These are phyloP conservation scores for Falcunculus frontatus DNA, from an alignment of 2,113 vertebrate species.

Conservation along the genomic window DNA sequence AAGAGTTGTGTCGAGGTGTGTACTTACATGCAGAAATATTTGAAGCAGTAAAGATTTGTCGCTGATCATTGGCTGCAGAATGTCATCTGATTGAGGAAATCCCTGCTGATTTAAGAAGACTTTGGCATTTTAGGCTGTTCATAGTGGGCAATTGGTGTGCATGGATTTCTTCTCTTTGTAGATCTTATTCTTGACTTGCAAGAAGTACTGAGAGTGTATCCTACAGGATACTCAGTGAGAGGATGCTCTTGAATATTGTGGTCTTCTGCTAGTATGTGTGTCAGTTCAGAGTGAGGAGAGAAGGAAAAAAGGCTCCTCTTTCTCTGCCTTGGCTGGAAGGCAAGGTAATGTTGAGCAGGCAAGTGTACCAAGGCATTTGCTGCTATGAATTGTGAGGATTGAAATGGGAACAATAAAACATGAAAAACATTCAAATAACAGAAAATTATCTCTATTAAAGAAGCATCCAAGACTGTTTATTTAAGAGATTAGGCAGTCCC, in stretches of 20 bases:
- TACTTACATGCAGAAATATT: background rate
- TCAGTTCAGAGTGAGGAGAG: background rate
- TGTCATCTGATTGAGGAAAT: background rate
- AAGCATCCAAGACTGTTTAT: background rate
- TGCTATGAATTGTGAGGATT: background rate
- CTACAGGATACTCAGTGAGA: background rate
- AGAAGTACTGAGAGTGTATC: background rate
- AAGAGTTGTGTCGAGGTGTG: background rate
- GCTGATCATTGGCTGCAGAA: background rate
- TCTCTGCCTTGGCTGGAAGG: background rate
- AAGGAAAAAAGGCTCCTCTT: background rate
- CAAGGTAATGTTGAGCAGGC: background rate
- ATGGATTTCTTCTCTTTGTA: background rate
- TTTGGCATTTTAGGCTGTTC: background rate
- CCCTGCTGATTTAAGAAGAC: background rate
- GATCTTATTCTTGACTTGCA: background rate
- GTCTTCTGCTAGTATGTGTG: accelerated
- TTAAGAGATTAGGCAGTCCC: background rate
- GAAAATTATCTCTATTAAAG: background rate
- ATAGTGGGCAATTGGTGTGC: background rate
- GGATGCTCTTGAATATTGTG: background rate
- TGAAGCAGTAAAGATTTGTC: background rate
- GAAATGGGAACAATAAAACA: background rate
- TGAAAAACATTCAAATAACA: background rate
- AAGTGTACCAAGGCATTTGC: background rate